Evolutionary conservation across 2,113 vertebrate species (phyloP).

Genomic region (Pachypanchax playfairii): DNA sequence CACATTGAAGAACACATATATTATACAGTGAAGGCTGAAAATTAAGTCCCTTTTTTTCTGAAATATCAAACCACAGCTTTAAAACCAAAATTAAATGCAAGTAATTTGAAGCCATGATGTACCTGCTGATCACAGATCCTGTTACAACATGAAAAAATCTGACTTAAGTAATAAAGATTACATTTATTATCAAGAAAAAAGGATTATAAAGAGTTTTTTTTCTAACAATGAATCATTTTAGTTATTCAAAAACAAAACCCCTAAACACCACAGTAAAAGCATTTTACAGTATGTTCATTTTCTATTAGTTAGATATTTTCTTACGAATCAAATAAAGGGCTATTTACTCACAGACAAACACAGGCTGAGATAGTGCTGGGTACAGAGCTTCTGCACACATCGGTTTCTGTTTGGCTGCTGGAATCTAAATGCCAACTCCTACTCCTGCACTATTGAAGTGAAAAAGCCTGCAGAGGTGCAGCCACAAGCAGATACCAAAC

Average conservation of each 20-base stretch:
- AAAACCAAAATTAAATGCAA: conserved; percentile 22
- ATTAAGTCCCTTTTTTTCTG: conserved; percentile 22
- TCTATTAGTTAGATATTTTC: too few species aligned
- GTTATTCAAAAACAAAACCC: too few species aligned
- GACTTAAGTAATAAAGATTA: too few species aligned
- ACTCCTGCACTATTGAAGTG: conserved; percentile 25
- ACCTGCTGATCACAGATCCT: conserved; percentile 5
- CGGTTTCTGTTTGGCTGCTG: conserved; percentile 42
- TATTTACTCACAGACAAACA: conserved; percentile 8
- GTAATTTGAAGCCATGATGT: conserved; percentile 12
- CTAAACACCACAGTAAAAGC: too few species aligned
- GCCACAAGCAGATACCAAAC: conserved; percentile 31
- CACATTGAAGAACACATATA: conserved; percentile 51
- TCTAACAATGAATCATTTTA: too few species aligned
- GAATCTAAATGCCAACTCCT: conserved; percentile 58
- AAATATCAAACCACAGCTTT: conserved; percentile 35
- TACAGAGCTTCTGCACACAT: conserved; percentile 22
- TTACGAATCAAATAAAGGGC: too few species aligned
- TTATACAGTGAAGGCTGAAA: conserved; percentile 41
- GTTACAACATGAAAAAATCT: not conserved
- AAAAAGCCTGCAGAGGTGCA: conserved; percentile 26
- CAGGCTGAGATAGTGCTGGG: conserved; percentile 37
- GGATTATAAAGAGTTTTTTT: too few species aligned
- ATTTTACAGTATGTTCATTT: too few species aligned
- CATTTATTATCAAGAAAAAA: too few species aligned